Evolutionary conservation across 1,140 invertebrate genomes (phyloP).

Genomic region (Luehdorfia chinensis): DNA sequence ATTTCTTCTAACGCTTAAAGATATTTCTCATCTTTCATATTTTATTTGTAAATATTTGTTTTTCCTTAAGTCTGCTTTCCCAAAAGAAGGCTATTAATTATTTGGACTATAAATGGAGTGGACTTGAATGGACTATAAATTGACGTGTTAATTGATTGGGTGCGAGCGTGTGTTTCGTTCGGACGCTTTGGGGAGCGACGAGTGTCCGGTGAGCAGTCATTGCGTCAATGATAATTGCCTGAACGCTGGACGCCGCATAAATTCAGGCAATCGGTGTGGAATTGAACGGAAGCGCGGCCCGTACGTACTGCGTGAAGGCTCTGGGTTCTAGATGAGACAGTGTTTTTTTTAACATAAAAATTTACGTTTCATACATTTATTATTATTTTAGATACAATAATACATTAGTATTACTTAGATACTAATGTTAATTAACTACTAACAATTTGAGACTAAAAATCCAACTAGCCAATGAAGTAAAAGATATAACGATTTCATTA

Average conservation of each 20-base stretch:
- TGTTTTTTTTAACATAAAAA: too few species aligned
- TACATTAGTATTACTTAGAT: too few species aligned
- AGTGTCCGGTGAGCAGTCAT: constrained; percentile 48
- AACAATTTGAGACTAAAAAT: too few species aligned
- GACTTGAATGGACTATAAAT: constrained; percentile 61
- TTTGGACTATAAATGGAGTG: constrained; percentile 55
- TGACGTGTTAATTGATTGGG: constrained; percentile 70
- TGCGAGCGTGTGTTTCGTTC: constrained; percentile 41
- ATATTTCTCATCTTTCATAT: background rate
- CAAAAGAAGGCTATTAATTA: constrained; percentile 11
- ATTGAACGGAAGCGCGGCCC: constrained; percentile 54
- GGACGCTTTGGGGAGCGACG: constrained; percentile 22
- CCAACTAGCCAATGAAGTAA: too few species aligned
- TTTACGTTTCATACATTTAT: too few species aligned
- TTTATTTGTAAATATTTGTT: background rate
- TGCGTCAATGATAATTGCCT: constrained; percentile 68
- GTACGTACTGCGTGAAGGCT: constrained; percentile 20
- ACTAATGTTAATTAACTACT: too few species aligned
- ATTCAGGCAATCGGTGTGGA: constrained; percentile 56
- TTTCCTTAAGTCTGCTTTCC: background rate
- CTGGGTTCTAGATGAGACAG: constrained; percentile 8
- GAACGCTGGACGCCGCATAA: constrained; percentile 44
- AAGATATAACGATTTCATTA: too few species aligned
- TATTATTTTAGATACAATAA: too few species aligned
- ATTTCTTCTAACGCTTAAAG: constrained; percentile 32